A percentile compares a stretch with the other conserved stretches of the same genome.
These are phyloP conservation scores for Creontiades dilutus DNA, from an alignment of 2,888 invertebrate genomes.

Conservation along the genomic window DNA sequence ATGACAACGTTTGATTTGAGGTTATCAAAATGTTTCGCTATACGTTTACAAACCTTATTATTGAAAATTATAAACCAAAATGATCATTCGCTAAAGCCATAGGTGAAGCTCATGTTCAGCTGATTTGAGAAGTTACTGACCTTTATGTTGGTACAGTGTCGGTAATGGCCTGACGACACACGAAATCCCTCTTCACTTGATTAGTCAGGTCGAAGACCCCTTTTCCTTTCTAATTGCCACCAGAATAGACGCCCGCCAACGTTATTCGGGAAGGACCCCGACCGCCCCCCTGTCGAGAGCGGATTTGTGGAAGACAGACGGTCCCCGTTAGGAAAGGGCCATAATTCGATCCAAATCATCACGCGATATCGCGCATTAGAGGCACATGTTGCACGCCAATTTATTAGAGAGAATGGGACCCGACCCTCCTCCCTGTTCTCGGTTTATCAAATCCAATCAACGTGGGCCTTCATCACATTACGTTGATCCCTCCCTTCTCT, in stretches of 20 bases:
- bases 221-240: constrained; percentile 42
- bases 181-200: neutral
- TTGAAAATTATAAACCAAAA: too few relatives aligned
- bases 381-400: constrained; percentile 70
- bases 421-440: constrained; percentile 5
- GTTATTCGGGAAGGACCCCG: neutral
- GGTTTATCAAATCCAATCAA: constrained; percentile 70
- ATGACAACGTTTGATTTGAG: too few relatives aligned
- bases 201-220: constrained; percentile 47
- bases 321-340: constrained; percentile 49
- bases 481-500: constrained; percentile 42
- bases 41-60: too few relatives aligned
- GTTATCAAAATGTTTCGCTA: too few relatives aligned
- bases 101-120: too few relatives aligned
- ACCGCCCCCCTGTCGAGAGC: neutral
- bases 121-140: too few relatives aligned
- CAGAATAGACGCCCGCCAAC: constrained; percentile 43
- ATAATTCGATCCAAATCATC: constrained; percentile 70
- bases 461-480: constrained; percentile 66
- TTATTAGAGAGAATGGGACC: constrained; percentile 66
- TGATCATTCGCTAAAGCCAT: too few relatives aligned
- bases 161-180: too few relatives aligned
- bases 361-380: constrained; percentile 68
- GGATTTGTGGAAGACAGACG: constrained; percentile 69
- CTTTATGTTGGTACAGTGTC: too few relatives aligned